Base-by-base conservation (phyloP, 35 echinoderm and acorn worm species). In the Strongylocentrotus purpuratus region DNA sequence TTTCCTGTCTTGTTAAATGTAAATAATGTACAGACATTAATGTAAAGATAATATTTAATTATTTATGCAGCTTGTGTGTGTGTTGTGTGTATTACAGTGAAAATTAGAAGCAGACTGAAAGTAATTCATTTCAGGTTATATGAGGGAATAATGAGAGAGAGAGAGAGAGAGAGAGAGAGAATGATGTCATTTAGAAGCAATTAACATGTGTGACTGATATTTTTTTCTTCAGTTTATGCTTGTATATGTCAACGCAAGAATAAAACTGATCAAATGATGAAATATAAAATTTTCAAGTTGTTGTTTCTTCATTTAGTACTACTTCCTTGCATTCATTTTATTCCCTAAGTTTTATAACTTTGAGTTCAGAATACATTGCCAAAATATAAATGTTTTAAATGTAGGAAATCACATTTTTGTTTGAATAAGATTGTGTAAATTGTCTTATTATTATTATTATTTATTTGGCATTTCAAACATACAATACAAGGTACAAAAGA, bases 31-130 rank as follows among this genome's bases (percentile, higher is more conserved):
- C 32, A 89, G 33, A 89, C 87, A 45, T 89, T 89, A 89, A 89
- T 33, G 45, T 89, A 46, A 89, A 89, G 65, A 41, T 5, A 35
- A 46, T 89, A 89, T 89, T 89, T 89, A 89, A 89, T 89, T 89
- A 89, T 89, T 89, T 89, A 89, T 89, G 87, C 87, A 89, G 87
- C 87, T 89, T 89, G 87, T 89, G 85, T 89, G 85, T 86, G 85
- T 86, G 9, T 89, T 41, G 45, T 89, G 87, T 46, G 65, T 78
- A n/a, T 78, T 78, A n/a, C 28, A 28, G 65, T 78, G 65, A 28
- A 2, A 28, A 28, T 78, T 28, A 78, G 65, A n/a, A 78, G 65
- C 65, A 78, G 65, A 0, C 22, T 28, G 22, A 78, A n/a, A 70
- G 18, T 28, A 18, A 78, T 78, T 78, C 25, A 18, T 78, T 22